A percentile compares a stretch with the other conserved stretches of the same genome.
Conservation (phyloP, 2,888 invertebrate genomes). For the Sarcophaga caerulescens region DNA sequence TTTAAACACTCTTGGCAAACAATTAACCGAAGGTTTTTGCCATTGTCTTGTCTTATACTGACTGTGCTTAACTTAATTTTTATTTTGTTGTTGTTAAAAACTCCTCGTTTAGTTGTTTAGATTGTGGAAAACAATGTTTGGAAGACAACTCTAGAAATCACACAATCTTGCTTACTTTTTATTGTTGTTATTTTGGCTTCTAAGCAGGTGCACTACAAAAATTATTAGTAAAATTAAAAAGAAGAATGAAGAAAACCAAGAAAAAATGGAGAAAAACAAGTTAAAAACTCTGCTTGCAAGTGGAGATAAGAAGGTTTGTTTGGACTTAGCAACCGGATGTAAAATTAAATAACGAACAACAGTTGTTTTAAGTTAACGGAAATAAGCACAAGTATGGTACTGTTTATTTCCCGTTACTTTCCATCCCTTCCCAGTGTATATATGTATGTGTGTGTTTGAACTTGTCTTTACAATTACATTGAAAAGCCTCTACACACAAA, state of each 20-base stretch:
- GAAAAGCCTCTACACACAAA: conserved; percentile 23
- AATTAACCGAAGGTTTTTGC: conserved; percentile 54
- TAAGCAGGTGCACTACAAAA: conserved; percentile 23
- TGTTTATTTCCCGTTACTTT: conserved; percentile 9
- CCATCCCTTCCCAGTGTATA: not conserved
- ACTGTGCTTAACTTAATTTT: not conserved
- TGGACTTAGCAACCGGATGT: not conserved
- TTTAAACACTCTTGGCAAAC: conserved; percentile 53
- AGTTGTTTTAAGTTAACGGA: conserved; percentile 19
- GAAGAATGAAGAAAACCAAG: not conserved
- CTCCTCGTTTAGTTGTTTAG: conserved; percentile 32
- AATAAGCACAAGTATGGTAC: not conserved
- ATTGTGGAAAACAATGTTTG: too few species aligned
- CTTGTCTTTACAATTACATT: not conserved
- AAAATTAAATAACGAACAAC: too few species aligned
- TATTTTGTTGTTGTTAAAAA: not conserved
- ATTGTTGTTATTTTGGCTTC: not conserved
- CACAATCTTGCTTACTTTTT: not conserved
- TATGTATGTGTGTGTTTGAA: not conserved
- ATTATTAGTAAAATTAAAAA: conserved; percentile 8
- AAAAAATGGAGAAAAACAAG: not conserved
- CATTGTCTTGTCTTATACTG: too few species aligned
- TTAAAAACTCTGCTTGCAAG: conserved; percentile 31
- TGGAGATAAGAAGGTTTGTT: conserved; percentile 53
- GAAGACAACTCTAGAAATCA: not conserved